Base-by-base conservation (phyloP, 1,140 invertebrate genomes). In the Drosophila burlai region DNA sequence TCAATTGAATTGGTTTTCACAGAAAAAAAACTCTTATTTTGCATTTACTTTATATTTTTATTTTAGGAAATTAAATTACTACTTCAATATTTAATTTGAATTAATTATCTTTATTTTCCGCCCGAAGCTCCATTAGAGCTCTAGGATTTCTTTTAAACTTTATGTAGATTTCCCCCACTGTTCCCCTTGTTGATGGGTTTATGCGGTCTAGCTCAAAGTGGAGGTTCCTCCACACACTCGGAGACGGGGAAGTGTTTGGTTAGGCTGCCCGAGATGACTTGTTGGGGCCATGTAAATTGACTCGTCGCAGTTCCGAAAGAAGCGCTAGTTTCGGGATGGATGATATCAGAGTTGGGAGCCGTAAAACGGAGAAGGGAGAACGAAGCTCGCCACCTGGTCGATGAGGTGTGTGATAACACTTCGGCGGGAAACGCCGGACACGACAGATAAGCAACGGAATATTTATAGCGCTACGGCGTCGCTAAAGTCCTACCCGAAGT, bases 391-490 rank as follows among this genome's bases (percentile, higher is more conserved):
- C 75, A 78, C 64, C 75, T 78, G 75, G 75, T 49, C n/a, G 46
- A 55, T 66, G 64, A 49, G 34, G 66, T 43, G 45, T 31, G 15
- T 83, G 84, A 89, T 87, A 83, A 80, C 79, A 61, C 36, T 54
- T 49, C 26, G 63, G 38, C 54, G 54, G 38, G 36, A 57, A 36
- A 26, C 54, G 52, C 60, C 60, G 57, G 59, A 61, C 63, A 72
- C 54, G 9, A 13, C 69, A 75, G 84, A 89, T 89, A 89, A 89
- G 84, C 81, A 81, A 69, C 78, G 80, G 78, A 84, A 79, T 84
- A 89, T 90, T 79, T 84, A 89, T 85, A 79, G 57, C 52, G 34
- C 77, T 72, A 81, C 77, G 74, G 55, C 50, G 47, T 69, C 54
- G 67, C 73, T 62, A 72, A 80, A 73, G 83, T 78, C 69, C 63